These are phyloP conservation scores for Onychomys arenicola DNA, from an alignment of 2,797 vertebrate genomes.

Conservation along the genomic window DNA sequence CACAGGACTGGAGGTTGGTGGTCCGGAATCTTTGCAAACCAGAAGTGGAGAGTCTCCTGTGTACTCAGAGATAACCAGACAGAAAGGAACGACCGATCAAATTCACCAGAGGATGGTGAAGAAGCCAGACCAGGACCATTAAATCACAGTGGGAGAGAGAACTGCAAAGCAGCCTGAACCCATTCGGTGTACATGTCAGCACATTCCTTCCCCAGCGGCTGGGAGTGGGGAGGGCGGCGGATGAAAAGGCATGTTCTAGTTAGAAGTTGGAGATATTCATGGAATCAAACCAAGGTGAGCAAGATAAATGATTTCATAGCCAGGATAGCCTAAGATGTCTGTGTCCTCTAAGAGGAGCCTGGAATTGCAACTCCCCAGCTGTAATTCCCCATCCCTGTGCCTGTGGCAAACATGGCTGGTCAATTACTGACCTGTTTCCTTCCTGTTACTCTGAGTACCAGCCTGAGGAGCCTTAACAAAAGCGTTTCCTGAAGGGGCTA, in stretches of 20 bases:
- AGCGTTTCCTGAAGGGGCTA: background rate
- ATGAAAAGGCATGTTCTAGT: background rate
- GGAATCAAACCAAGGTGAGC: conserved; percentile 40
- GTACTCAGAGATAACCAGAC: conserved; percentile 11
- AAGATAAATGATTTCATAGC: conserved; percentile 3
- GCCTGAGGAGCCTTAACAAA: background rate
- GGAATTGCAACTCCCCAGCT: accelerated
- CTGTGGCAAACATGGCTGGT: background rate
- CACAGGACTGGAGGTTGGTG: background rate
- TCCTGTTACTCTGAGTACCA: background rate
- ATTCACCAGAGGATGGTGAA: conserved; percentile 40
- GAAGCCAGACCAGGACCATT: conserved; percentile 72
- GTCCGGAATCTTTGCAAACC: background rate
- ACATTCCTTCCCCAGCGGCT: conserved; percentile 9
- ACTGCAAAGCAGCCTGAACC: conserved; percentile 35
- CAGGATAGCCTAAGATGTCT: background rate
- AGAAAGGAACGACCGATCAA: background rate
- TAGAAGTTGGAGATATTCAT: conserved; percentile 2
- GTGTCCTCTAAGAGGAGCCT: background rate
- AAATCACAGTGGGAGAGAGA: conserved; percentile 55
- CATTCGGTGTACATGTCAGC: conserved; percentile 62
- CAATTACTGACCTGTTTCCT: background rate
- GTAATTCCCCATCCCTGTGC: background rate
- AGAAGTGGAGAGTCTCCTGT: background rate
- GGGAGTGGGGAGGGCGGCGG: background rate